Percentiles rank a stretch among this genome's conserved stretches.
phyloP scores from a whole-genome alignment of 2,797 vertebrate genomes.

The Sebastes hubbsi region DNA sequence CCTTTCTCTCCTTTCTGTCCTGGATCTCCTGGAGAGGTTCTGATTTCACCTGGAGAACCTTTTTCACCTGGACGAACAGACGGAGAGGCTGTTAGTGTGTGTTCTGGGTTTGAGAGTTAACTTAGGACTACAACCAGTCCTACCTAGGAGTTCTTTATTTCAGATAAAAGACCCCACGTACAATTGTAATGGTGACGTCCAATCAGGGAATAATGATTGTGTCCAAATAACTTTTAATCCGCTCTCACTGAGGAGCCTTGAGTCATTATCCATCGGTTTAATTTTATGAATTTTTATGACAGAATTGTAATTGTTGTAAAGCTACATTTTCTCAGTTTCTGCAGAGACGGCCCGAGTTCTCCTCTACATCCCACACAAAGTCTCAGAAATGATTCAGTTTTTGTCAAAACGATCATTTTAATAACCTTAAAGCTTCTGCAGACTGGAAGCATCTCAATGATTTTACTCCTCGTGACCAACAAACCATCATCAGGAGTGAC shows the following conservation, averaged over 20 bases:
- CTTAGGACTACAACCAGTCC: not conserved
- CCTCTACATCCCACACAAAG: not conserved
- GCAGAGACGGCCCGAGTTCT: not conserved
- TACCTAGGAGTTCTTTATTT: not conserved
- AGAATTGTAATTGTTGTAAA: not conserved
- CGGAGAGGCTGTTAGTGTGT: not conserved
- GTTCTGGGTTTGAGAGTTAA: not conserved
- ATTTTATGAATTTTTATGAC: not conserved
- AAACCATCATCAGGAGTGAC: not conserved
- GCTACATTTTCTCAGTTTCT: not conserved
- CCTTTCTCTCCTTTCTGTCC: constrained; percentile 73
- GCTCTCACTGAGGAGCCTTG: not conserved
- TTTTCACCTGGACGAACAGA: constrained; percentile 67
- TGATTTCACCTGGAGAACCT: constrained; percentile 54
- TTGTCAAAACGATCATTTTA: not conserved
- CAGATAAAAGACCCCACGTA: too few species aligned
- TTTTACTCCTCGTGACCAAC: not conserved
- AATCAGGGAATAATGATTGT: not conserved
- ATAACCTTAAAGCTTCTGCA: not conserved
- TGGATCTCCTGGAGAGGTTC: constrained; percentile 52
- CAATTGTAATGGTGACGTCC: too few species aligned
- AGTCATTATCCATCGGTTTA: not conserved
- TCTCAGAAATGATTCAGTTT: not conserved
- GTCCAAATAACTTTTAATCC: not conserved
- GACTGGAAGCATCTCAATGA: not conserved